Conservation (phyloP, 2,113 vertebrate genomes). For the Macrotus californicus region DNA sequence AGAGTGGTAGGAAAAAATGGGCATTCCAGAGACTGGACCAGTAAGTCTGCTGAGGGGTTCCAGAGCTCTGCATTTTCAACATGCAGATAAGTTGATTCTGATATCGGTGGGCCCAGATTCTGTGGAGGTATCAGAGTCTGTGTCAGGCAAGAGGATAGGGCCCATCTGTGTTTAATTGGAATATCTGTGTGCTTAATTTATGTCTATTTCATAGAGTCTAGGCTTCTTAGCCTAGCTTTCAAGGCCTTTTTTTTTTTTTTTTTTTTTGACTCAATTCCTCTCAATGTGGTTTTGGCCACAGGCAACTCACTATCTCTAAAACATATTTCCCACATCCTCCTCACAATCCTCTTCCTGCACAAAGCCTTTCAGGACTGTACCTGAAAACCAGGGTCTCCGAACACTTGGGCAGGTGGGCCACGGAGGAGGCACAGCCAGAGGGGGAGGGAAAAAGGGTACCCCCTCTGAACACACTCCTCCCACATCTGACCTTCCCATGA, state of each 20-base stretch:
- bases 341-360: background rate
- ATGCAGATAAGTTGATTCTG: background rate
- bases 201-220: background rate
- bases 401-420: fast-evolving
- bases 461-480: background rate
- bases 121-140: too few species aligned
- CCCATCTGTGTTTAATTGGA: background rate
- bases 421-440: background rate
- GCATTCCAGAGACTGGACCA: background rate
- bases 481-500: background rate
- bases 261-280: background rate
- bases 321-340: background rate
- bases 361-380: background rate
- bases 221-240: background rate
- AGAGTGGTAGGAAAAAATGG: background rate
- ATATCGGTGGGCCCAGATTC: background rate
- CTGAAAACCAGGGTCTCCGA: background rate
- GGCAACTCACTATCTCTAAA: background rate
- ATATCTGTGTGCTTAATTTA: background rate
- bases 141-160: background rate
- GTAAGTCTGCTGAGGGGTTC: background rate
- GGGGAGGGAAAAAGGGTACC: fast-evolving
- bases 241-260: background rate
- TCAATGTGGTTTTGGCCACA: background rate
- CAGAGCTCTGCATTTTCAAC: background rate